These are phyloP conservation scores for Dendrocincla tyrannina DNA, from an alignment of 2,797 vertebrate genomes.

Conservation along the genomic window DNA sequence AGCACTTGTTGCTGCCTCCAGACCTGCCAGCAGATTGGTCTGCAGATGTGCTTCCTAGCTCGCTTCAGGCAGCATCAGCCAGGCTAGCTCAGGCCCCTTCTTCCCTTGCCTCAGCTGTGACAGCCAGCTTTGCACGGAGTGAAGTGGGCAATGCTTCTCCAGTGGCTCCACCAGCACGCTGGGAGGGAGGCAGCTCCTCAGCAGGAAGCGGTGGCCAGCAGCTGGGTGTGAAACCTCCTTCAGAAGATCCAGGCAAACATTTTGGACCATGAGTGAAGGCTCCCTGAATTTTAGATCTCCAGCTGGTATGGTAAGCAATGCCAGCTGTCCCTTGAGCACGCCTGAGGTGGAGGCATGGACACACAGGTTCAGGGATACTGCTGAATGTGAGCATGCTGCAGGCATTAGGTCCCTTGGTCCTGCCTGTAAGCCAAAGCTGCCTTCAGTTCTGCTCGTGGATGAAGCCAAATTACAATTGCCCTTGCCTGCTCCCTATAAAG, in stretches of 20 bases:
- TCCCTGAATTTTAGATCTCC: not conserved
- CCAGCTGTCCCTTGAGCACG: not conserved
- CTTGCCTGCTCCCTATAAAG: not conserved
- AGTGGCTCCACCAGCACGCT: rapidly evolving
- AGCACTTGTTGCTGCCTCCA: not conserved
- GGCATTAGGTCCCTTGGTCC: not conserved
- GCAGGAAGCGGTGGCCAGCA: not conserved
- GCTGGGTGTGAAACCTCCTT: not conserved
- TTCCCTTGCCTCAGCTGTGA: not conserved
- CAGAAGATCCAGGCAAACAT: not conserved
- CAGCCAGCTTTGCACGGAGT: rapidly evolving
- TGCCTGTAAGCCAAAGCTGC: not conserved
- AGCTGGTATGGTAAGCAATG: not conserved
- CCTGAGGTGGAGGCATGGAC: not conserved
- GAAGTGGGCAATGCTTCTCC: rapidly evolving
- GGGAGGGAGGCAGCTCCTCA: rapidly evolving
- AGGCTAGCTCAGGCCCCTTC: not conserved
- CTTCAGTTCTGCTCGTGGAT: not conserved
- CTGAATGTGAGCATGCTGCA: not conserved
- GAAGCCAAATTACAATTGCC: not conserved
- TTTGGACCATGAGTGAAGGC: not conserved
- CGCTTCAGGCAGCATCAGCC: not conserved
- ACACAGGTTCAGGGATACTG: not conserved
- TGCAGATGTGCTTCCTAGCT: not conserved
- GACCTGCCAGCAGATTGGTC: not conserved